These are phyloP conservation scores for Hirtodrosophila confusa DNA, from an alignment of 2,888 invertebrate species.

Conservation along the genomic window DNA sequence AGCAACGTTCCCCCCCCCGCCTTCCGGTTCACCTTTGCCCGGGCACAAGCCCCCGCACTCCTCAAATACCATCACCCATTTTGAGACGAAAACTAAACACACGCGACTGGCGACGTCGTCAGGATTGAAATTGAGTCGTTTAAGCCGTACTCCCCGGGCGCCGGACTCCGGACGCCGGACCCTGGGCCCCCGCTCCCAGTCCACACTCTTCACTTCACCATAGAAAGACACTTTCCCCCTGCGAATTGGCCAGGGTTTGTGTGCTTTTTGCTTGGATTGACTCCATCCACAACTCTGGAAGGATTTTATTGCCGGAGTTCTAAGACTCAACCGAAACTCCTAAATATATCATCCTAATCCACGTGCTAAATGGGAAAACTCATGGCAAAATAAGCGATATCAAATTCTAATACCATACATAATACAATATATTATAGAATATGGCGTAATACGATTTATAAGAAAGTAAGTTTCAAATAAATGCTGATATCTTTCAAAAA, in stretches of 20 bases:
- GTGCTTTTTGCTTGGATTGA: constrained; percentile 12
- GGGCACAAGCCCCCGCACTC: constrained; percentile 5
- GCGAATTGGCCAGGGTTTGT: neutral
- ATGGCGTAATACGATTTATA: no score
- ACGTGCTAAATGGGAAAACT: no score
- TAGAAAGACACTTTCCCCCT: constrained; percentile 7
- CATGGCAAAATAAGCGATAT: no score
- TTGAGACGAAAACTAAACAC: constrained; percentile 69
- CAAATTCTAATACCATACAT: no score
- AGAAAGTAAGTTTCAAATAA: no score
- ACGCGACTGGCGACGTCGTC: constrained; percentile 53
- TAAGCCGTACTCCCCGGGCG: constrained; percentile 23
- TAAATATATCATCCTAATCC: no score
- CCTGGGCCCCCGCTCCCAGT: neutral
- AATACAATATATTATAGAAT: no score
- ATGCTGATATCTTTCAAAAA: no score
- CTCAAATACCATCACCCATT: constrained; percentile 44
- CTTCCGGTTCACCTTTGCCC: neutral
- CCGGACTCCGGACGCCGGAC: neutral
- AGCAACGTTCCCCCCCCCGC: constrained; percentile 14
- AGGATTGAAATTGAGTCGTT: constrained; percentile 68
- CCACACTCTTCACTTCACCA: neutral
- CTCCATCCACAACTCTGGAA: neutral
- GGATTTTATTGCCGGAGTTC: neutral
- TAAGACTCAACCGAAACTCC: no score